phyloP scores from a whole-genome alignment of 2,888 invertebrate species.

The Eristalinus aeneus region DNA sequence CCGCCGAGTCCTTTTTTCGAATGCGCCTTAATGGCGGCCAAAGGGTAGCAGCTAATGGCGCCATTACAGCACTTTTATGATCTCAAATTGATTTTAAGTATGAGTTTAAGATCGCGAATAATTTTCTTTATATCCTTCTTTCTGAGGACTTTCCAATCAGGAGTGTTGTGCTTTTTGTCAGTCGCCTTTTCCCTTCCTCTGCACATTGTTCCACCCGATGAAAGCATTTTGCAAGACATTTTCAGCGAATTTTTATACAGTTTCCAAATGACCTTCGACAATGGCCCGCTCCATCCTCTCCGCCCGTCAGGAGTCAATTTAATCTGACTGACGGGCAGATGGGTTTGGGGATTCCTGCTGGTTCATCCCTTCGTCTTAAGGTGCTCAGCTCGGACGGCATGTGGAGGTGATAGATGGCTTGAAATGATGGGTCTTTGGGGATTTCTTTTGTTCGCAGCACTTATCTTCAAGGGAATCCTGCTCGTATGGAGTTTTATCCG shows the following conservation, averaged over 20 bases:
- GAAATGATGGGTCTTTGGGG: not conserved
- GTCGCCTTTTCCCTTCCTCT: too few species aligned
- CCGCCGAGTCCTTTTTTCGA: not conserved
- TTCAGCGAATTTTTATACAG: not conserved
- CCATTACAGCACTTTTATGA: not conserved
- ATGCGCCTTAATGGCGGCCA: not conserved
- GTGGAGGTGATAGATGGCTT: not conserved
- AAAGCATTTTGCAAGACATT: not conserved
- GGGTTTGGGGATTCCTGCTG: not conserved
- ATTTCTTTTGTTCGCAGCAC: not conserved
- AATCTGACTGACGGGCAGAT: not conserved
- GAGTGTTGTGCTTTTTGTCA: too few species aligned
- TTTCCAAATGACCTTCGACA: not conserved
- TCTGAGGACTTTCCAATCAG: not conserved
- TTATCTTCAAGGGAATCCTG: not conserved
- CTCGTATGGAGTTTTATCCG: not conserved
- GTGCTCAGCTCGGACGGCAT: too few species aligned
- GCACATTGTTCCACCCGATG: too few species aligned
- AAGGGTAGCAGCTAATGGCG: not conserved
- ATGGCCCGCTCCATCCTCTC: not conserved
- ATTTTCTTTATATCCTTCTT: not conserved
- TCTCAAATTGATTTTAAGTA: not conserved
- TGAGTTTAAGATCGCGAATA: not conserved
- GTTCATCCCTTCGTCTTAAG: not conserved
- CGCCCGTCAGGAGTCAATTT: not conserved